Base-by-base conservation (phyloP, 2,797 vertebrate genomes). In the Champsocephalus gunnari region DNA sequence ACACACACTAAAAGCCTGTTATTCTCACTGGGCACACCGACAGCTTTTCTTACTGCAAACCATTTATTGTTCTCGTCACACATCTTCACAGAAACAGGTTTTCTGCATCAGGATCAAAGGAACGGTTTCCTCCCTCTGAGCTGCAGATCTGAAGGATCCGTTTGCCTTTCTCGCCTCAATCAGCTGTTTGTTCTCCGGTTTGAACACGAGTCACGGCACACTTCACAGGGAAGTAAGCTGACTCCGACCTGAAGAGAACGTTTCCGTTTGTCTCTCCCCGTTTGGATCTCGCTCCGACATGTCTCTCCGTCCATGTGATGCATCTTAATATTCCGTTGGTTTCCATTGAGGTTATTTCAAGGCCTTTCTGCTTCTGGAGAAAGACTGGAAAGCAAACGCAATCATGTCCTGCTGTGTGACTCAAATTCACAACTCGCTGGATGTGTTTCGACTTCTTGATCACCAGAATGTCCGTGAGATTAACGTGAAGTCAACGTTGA, bases 41-140 rank as follows among this genome's bases (percentile, higher is more conserved):
- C 66, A 58, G 55, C 11, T 58, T 71, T 65, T 86, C 69, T 89
- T 88, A 90, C 88, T 92, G 87, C 87, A 93, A 90, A 83, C 82
- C 86, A 91, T 93, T 95, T 94, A 94, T 93, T 95, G 88, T 94
- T 93, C 77, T 93, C 79, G 83, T 92, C 81, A 87, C 92, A 94
- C 89, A 89, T 92, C 78, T 87, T 89, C 92, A 94, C 91, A 93
- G 94, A 38, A 94, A 93, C 86, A 87, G 83, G 75, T 88, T 92
- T 73, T 67, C 79, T 83, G 86, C 81, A 79, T 73, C 84, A 60
- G 72, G 86, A 88, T 89, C 85, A 90, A 90, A 91, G 83, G 80
- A 88, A 91, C 71, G 48, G 50, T 64, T 80, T 71, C 57, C 75
- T 81, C 81, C 80, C 78, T 81, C 81, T 75, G 82, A 90, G 85